Evolutionary conservation across 2,888 invertebrate genomes (phyloP), one percentile per base, ranked within the genome.

Genomic region (Anthoptus insignis): DNA sequence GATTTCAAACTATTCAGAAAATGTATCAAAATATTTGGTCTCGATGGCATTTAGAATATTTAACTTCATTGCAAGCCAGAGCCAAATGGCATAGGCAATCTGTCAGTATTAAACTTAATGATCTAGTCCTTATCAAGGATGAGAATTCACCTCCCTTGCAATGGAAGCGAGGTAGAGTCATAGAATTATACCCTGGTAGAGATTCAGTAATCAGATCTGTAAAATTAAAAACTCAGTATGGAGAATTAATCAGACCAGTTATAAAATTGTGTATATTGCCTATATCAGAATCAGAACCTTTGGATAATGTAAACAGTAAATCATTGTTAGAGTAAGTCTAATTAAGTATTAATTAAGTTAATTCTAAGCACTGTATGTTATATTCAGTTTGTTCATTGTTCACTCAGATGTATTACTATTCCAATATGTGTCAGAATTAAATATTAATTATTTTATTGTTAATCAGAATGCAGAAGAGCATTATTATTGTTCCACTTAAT

Each of bases 41-140:
- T 39, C 39, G 59, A 39, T 60, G 50, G 50, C 59, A 60, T n/a
- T 24, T n/a, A 27, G 59, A 60, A 37, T 60, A 60, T 60, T 24
- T 60, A 39, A 60, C 24, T 13, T 16, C 59, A 24, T 24, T 60
- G 13, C 59, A 60, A 39, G 27, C 27, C 3, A 22, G 52, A 8
- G 27, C 50, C 9, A 60, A 60, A 52, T 60, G 59, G 59, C 39
- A 50, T 27, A 24, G 42, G 2, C 27, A 50, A 4, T 24, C 24
- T 27, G 19, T 21, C n/a, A 60, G 52, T 52, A 37, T 60, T 14
- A 27, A 60, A 16, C 27, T 60, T n/a, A 16, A 50, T 3, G 53
- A 60, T 50, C 29, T 53, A n/a, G 42, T 14, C 8, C 29, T 54
- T 1, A 54, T 54, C 7, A 37, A 22, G 3, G 54, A 54, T 24